Evolutionary conservation across 2,797 vertebrate genomes (phyloP).

Genomic region (Aphelocoma californica): DNA sequence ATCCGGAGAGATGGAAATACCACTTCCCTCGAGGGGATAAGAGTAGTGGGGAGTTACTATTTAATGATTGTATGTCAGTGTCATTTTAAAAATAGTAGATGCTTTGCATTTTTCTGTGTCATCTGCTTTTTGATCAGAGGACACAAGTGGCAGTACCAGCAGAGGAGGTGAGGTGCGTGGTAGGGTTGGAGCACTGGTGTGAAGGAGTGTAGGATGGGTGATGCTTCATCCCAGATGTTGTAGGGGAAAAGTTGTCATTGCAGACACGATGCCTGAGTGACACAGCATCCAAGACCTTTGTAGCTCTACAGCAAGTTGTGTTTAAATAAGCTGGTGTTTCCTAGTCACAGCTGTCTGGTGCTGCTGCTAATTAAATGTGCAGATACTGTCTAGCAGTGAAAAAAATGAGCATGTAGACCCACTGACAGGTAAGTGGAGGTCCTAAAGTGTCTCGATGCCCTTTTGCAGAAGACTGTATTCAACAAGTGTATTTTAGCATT

Average conservation of each 20-base stretch:
- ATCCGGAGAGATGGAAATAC: neutral
- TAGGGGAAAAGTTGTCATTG: neutral
- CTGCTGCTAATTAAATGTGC: neutral
- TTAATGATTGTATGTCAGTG: neutral
- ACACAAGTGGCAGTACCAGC: neutral
- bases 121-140: neutral
- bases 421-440: neutral
- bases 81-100: neutral
- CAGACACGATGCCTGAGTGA: neutral
- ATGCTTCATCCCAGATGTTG: neutral
- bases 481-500: neutral
- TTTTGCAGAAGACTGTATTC: neutral
- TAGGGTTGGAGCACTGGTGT: neutral
- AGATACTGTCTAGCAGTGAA: neutral
- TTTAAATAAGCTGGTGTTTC: neutral
- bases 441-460: neutral
- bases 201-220: neutral
- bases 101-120: neutral
- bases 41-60: neutral
- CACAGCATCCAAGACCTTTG: neutral
- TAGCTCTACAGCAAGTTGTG: neutral
- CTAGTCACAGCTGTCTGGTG: neutral
- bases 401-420: neutral
- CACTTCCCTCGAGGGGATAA: rapidly evolving
- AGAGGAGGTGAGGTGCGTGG: neutral